Conservation (phyloP, 2,888 invertebrate species). For the Drosophila paracracens region DNA sequence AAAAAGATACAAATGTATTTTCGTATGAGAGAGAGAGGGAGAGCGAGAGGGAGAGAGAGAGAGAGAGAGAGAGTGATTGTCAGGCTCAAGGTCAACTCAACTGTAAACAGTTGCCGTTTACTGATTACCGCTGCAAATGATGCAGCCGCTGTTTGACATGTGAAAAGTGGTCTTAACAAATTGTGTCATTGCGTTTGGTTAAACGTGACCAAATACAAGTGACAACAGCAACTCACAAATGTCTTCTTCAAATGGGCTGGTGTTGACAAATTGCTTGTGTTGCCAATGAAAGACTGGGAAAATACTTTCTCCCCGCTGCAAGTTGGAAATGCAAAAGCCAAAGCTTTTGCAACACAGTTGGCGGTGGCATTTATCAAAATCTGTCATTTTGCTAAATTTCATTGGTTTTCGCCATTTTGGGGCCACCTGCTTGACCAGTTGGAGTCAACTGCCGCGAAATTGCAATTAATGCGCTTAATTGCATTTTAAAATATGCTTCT, state of each 20-base stretch:
- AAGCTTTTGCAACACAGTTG: constrained; percentile 19
- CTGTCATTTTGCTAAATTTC: constrained; percentile 70
- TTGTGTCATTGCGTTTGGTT: constrained; percentile 70
- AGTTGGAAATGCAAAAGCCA: constrained; percentile 29
- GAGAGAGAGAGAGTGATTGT: constrained; percentile 1
- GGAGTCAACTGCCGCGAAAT: constrained; percentile 18
- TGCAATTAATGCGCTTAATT: constrained; percentile 67
- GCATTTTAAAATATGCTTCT: constrained; percentile 56
- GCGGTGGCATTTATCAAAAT: constrained; percentile 75
- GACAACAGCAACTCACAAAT: constrained; percentile 44
- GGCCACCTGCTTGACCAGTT: constrained; percentile 57
- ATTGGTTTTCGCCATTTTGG: constrained; percentile 49
- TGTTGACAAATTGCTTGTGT: constrained; percentile 73
- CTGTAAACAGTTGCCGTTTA: constrained; percentile 19
- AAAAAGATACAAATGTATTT: constrained; percentile 9
- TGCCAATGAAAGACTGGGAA: constrained; percentile 9
- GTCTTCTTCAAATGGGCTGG: constrained; percentile 70
- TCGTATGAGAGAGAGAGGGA: background rate
- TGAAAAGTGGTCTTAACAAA: constrained; percentile 75
- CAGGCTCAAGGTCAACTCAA: constrained; percentile 47
- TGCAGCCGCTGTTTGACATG: constrained; percentile 51
- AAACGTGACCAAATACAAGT: constrained; percentile 60
- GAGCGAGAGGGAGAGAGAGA: background rate
- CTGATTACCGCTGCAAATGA: constrained; percentile 14
- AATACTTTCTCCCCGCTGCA: constrained; percentile 47